phyloP scores from a whole-genome alignment of 2,888 invertebrate genomes.

The Ophraella communa region DNA sequence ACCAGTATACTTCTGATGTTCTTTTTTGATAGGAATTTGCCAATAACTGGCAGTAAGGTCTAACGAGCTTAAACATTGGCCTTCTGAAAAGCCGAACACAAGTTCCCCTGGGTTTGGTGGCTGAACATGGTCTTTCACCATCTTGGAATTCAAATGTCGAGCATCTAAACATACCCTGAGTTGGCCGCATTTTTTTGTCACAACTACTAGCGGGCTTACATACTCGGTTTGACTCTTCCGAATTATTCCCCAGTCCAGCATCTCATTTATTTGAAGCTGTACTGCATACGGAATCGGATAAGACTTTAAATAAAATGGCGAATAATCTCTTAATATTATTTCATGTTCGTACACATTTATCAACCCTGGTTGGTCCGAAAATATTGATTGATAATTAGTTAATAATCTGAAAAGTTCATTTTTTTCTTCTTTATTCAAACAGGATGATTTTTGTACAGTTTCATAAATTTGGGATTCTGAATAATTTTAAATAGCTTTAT shows the following conservation, averaged over 20 bases:
- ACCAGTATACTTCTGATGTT: slow-evolving; percentile 1
- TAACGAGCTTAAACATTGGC: slow-evolving; percentile 12
- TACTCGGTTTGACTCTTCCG: slow-evolving; percentile 14
- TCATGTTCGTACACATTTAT: background rate
- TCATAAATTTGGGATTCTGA: no score
- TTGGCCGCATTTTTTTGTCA: slow-evolving; percentile 31
- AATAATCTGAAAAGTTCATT: no score
- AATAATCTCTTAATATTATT: slow-evolving; percentile 1
- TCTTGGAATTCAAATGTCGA: slow-evolving; percentile 23
- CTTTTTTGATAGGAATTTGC: slow-evolving; percentile 8
- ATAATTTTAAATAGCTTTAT: no score
- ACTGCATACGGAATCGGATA: slow-evolving; percentile 22
- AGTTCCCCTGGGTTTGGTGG: slow-evolving; percentile 30
- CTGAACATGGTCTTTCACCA: slow-evolving; percentile 24
- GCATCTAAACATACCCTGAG: slow-evolving; percentile 35
- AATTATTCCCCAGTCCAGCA: slow-evolving; percentile 27
- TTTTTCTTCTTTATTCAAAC: no score
- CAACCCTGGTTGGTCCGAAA: no score
- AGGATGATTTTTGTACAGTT: no score
- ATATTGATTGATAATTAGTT: no score
- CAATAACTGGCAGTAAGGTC: slow-evolving; percentile 22
- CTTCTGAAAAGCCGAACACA: slow-evolving; percentile 7
- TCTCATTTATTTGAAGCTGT: slow-evolving; percentile 20
- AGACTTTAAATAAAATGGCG: slow-evolving; percentile 17
- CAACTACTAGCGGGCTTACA: slow-evolving; percentile 27